phyloP scores from a whole-genome alignment of 2,888 invertebrate species.

The Platerodrilus igneus region DNA sequence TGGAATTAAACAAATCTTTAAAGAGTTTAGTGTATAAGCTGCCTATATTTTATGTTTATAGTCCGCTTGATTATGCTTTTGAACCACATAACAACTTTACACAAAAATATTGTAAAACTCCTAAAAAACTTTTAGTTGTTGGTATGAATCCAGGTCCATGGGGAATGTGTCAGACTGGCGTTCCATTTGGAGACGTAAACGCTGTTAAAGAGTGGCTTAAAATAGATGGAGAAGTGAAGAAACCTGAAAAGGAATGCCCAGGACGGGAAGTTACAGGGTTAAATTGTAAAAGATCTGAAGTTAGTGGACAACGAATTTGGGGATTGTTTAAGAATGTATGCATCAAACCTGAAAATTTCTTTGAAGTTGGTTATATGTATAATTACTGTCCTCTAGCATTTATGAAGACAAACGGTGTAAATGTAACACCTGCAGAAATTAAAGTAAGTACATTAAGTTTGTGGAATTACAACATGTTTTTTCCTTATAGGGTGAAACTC shows the following conservation, averaged over 20 bases:
- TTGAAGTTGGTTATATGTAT: slow-evolving; percentile 73
- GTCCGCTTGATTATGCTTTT: slow-evolving; percentile 81
- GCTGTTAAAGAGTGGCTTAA: slow-evolving; percentile 73
- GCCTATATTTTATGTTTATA: slow-evolving; percentile 64
- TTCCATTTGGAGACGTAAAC: slow-evolving; percentile 84
- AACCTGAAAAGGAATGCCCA: slow-evolving; percentile 65
- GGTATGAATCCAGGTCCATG: slow-evolving; percentile 98
- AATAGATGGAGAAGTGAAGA: slow-evolving; percentile 64
- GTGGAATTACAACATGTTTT: too few relatives aligned
- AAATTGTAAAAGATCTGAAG: slow-evolving; percentile 63
- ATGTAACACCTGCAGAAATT: slow-evolving; percentile 82
- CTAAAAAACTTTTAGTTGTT: slow-evolving; percentile 73
- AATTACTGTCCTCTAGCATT: slow-evolving; percentile 88
- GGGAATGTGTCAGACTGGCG: slow-evolving; percentile 94
- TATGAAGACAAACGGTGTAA: slow-evolving; percentile 70
- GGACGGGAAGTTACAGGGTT: slow-evolving; percentile 72
- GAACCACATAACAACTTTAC: slow-evolving; percentile 73
- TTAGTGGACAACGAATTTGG: slow-evolving; percentile 80
- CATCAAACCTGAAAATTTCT: slow-evolving; percentile 69
- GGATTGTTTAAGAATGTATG: slow-evolving; percentile 67
- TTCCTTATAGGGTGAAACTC: slow-evolving; percentile 56
- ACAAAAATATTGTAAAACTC: slow-evolving; percentile 60
- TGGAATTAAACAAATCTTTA: slow-evolving; percentile 49
- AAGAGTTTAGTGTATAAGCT: slow-evolving; percentile 50
- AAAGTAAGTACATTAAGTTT: too few relatives aligned